Evolutionary conservation across 2,888 invertebrate genomes (phyloP), one percentile per base, ranked within the genome.

Genomic region (Cerceris ruficornis): DNA sequence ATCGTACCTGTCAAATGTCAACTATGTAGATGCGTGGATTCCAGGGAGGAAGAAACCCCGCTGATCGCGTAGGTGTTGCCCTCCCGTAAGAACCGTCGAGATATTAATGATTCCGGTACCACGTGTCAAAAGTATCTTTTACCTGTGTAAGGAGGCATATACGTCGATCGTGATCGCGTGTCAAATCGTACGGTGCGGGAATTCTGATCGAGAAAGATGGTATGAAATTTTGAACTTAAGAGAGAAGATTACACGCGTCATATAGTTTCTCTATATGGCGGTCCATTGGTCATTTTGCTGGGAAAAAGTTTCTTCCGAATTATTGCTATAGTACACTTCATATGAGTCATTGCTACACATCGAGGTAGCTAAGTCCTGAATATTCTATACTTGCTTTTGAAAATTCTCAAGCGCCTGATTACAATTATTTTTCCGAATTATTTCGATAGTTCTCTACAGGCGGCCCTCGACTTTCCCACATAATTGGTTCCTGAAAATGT

Each of bases 21-120:
- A 85, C 76, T 82, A 65, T 79, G 60, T 71, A 66, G 83, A 85
- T 81, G 77, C 69, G 69, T 60, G 69, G 52, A 86, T 82, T 78
- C 58, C 70, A 58, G 60, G 64, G 78, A 75, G 69, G 57, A 57
- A 69, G 81, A 72, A 79, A 70, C 81, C 88, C 85, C 76, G 87
- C 87, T 86, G 89, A 79, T 85, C 77, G 79, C 80, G 85, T 89
- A 83, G 87, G 84, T 84, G 89, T 89, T 80, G 80, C 80, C 78
- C 81, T 64, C 82, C 70, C 77, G 77, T 69, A 69, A 76, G 70
- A 70, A 73, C 59, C 80, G 75, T 75, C 81, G 70, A 82, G 78
- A 89, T 88, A 88, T 88, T 88, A 88, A 88, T 88, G 86, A 85
- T 81, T 77, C 69, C 67, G 57, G 70, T 75, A 61, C 69, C 62